Base-by-base conservation (phyloP, 2,888 invertebrate species). In the Eustalomyia histrio region DNA sequence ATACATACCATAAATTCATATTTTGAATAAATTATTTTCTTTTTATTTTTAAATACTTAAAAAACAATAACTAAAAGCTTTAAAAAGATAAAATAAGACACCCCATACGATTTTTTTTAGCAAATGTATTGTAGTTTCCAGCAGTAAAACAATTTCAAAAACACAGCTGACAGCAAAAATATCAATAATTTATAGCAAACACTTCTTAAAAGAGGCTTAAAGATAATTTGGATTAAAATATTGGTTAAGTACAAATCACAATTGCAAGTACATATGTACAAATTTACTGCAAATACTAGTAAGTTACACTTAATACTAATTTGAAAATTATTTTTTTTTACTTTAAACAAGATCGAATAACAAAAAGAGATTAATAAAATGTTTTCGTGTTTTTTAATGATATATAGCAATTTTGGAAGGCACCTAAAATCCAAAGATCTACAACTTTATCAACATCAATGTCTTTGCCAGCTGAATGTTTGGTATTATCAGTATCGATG, bases 391-490 rank as follows among this genome's bases (percentile, higher is more conserved):
- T 68, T 18, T 53, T 60, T 78, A 52, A 1, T 47, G 18, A 29
- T 55, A 61, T 57, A 50, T 65, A 74, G 69, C 79, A 90, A 87
- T 89, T 87, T 85, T 90, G 90, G 90, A 90, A 88, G 81, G 88
- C 89, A 50, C 89, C 89, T 12, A 90, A 89, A 80, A 88, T 90
- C 69, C 88, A 89, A 82, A 86, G 90, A 78, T 88, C 90, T 80
- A 89, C 90, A 76, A 90, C 91, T 24, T 81, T 91, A 72, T 90
- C 90, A 79, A 88, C 91, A 76, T 90, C 90, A 76, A 90, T 91
- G 90, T 91, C 91, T 67, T 86, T 91, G 84, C 91, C 91, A 69
- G 90, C 91, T 47, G 91, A 91, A 83, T 91, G 91, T 81, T 86
- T 91, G 64, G 91, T 91, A n/a, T 80, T 91, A 33, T 91, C 91